A percentile compares a stretch with the other conserved stretches of the same genome.
Conservation (phyloP, 2,888 invertebrate species). For the Lithophane leautieri region DNA sequence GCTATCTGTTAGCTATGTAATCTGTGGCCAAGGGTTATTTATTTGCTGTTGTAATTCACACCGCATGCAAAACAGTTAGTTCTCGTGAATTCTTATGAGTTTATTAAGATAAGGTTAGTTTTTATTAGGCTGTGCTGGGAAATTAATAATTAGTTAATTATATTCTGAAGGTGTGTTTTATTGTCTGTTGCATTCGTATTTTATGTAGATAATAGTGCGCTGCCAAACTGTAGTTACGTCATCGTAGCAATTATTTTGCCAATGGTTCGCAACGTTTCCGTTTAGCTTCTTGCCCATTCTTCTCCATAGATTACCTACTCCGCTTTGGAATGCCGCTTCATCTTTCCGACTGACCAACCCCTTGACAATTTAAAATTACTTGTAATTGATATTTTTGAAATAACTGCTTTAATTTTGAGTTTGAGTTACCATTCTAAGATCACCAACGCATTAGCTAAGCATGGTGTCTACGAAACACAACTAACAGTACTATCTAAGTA, state of each 20-base stretch:
- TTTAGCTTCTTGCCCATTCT: too few relatives aligned
- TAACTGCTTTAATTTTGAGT: too few relatives aligned
- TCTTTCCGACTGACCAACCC: too few relatives aligned
- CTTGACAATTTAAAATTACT: too few relatives aligned
- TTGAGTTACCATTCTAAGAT: background rate
- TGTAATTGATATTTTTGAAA: too few relatives aligned
- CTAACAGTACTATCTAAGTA: constrained; percentile 40
- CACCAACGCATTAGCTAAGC: background rate
- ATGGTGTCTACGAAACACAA: background rate
- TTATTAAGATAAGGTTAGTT: constrained; percentile 8
- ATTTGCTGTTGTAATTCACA: constrained; percentile 39
- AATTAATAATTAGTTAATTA: background rate
- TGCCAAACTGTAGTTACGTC: too few relatives aligned
- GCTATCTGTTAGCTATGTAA: background rate
- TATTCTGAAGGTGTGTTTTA: background rate
- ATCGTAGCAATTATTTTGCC: too few relatives aligned
- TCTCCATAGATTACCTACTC: too few relatives aligned
- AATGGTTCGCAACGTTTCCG: too few relatives aligned
- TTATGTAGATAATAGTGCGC: background rate
- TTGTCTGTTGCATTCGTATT: background rate
- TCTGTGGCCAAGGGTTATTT: constrained; percentile 26
- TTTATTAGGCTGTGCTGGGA: background rate
- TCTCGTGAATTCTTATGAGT: constrained; percentile 17
- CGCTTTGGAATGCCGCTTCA: too few relatives aligned
- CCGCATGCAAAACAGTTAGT: constrained; percentile 44